These are phyloP conservation scores for Agapornis roseicollis DNA, from an alignment of 2,113 vertebrate genomes.

Conservation along the genomic window DNA sequence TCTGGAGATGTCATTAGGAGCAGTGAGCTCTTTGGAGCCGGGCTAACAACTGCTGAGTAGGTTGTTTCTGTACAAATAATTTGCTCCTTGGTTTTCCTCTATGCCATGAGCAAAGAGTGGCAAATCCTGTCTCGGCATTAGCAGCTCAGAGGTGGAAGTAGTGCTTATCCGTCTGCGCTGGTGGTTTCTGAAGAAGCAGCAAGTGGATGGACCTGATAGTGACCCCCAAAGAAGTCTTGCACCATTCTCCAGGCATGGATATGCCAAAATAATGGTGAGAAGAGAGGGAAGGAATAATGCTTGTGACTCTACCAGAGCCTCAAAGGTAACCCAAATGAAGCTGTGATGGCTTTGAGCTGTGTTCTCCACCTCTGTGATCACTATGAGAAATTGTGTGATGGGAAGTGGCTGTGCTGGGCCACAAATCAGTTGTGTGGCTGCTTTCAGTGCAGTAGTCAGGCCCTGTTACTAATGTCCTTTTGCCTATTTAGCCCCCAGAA, in stretches of 20 bases:
- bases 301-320: background rate
- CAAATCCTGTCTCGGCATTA: background rate
- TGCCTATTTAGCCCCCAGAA: background rate
- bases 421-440: background rate
- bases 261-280: background rate
- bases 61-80: background rate
- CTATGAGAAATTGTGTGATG: background rate
- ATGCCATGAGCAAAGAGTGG: background rate
- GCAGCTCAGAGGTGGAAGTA: accelerated
- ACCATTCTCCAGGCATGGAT: background rate
- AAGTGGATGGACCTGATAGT: background rate
- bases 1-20: constrained; percentile 43
- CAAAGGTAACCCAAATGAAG: background rate
- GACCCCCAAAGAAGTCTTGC: background rate
- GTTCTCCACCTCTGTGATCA: accelerated
- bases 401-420: background rate
- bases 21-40: background rate
- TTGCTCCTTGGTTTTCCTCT: background rate
- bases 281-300: background rate
- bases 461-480: background rate
- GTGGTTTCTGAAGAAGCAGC: background rate
- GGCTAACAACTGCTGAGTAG: constrained; percentile 13
- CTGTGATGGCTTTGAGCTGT: background rate
- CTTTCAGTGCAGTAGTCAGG: background rate
- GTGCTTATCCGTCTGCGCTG: background rate